A percentile compares a stretch with the other conserved stretches of the same genome.
Evolutionary conservation across 2,888 invertebrate genomes (phyloP).

Genomic region (Microplitis manilae): DNA sequence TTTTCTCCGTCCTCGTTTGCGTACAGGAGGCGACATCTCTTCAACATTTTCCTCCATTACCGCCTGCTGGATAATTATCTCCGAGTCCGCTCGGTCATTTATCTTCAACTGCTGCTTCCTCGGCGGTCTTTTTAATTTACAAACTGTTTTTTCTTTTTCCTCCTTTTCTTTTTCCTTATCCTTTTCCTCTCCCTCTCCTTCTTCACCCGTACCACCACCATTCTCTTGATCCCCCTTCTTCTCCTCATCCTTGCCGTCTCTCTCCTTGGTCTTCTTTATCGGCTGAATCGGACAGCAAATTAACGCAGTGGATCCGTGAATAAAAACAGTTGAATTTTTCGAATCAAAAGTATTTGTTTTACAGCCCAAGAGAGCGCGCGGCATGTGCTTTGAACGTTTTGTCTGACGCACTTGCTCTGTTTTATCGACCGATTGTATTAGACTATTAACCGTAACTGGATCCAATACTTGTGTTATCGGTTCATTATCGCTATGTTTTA

Average conservation of each 20-base stretch:
- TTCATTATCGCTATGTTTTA: background rate
- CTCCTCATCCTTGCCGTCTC: background rate
- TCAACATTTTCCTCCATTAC: constrained; percentile 59
- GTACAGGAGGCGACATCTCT: constrained; percentile 52
- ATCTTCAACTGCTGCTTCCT: constrained; percentile 67
- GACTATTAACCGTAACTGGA: too few relatives aligned
- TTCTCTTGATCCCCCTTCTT: background rate
- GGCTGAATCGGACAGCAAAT: constrained; percentile 16
- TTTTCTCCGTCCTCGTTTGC: constrained; percentile 58
- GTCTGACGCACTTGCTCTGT: background rate
- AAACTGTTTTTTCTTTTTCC: background rate
- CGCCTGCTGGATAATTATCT: constrained; percentile 69
- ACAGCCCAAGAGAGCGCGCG: constrained; percentile 20
- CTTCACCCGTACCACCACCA: background rate
- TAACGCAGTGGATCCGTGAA: constrained; percentile 22
- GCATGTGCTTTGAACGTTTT: constrained; percentile 6
- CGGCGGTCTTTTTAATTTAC: constrained; percentile 58
- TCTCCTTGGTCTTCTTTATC: background rate
- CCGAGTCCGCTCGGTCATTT: constrained; percentile 68
- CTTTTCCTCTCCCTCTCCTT: too few relatives aligned
- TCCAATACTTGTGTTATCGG: background rate
- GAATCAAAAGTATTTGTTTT: background rate
- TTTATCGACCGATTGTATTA: background rate
- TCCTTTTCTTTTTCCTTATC: too few relatives aligned
- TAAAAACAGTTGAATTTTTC: constrained; percentile 6